Evolutionary conservation across 1,140 invertebrate species (phyloP), one percentile per base, ranked within the genome.

Genomic region (Euglossa dilemma): DNA sequence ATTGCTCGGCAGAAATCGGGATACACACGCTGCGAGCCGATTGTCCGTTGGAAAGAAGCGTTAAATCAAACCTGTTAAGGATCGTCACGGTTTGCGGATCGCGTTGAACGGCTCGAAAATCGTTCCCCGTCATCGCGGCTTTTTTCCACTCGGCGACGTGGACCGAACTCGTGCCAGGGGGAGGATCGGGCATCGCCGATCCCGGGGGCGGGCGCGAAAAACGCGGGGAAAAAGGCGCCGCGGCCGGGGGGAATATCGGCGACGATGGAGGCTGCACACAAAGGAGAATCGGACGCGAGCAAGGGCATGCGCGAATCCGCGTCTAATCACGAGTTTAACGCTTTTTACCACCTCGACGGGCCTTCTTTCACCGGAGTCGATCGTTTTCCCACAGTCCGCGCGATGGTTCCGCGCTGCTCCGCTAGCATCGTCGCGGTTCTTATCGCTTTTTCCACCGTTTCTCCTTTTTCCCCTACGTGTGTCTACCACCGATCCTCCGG

Each of bases 241-340:
- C 14, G 23, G 28, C 12, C 28, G 45, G 12, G 3, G 43, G 57
- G 18, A n/a, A n/a, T 16, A 61, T 67, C 73, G 80, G 16, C 9
- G 18, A n/a, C 16, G 57, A 61, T 18, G 47, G 43, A 52, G n/a
- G 52, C 16, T 56, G 67, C 67, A 78, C 70, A 84, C 88, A 91
- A 85, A 89, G 78, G 52, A 71, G 78, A 88, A 86, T 87, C 88
- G 82, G 86, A 86, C 87, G 86, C 84, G 84, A 85, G 86, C 91
- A 91, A 92, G 92, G 89, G 92, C 93, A 92, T 94, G 93, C 91
- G 90, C 91, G 89, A 92, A 90, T 85, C 90, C 92, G 90, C 90
- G 88, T 89, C 92, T 93, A 93, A 93, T 93, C 92, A 92, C 87
- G 85, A 90, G 90, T 92, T 92, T 93, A 91, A 93, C 92, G 92